Evolutionary conservation across 2,113 vertebrate species (phyloP).

Genomic region (Neotragus pygmaeus): DNA sequence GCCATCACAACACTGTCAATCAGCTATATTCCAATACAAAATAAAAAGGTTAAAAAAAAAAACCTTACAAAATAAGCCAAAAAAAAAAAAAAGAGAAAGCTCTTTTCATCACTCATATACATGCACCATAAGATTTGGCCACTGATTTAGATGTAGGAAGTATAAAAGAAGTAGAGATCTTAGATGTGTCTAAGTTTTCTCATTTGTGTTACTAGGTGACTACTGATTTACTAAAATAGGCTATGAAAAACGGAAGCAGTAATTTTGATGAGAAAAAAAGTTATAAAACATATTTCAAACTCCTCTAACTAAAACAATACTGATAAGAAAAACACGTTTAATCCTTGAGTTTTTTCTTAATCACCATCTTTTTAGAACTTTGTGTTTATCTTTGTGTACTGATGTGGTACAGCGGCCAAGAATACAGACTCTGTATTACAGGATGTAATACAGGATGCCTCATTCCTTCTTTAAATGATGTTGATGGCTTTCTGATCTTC

Average conservation of each 20-base stretch:
- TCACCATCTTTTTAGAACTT: background rate
- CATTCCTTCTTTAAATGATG: background rate
- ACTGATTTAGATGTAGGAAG: background rate
- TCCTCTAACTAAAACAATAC: background rate
- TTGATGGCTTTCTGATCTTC: background rate
- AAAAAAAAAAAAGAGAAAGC: background rate
- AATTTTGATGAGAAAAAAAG: background rate
- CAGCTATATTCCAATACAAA: background rate
- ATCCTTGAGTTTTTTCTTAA: background rate
- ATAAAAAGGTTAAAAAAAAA: background rate
- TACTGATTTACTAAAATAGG: background rate
- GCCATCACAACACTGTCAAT: background rate
- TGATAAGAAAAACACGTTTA: background rate
- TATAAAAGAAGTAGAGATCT: background rate
- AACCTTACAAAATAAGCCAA: background rate
- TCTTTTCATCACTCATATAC: background rate
- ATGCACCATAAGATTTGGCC: background rate
- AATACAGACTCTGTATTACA: background rate
- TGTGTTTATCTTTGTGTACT: background rate
- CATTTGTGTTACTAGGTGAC: background rate
- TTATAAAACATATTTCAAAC: background rate
- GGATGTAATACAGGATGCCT: background rate
- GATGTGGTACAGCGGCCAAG: background rate
- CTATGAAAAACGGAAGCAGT: background rate
- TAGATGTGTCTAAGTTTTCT: background rate